These are phyloP conservation scores for Poeciliopsis turneri DNA, from an alignment of 2,797 vertebrate genomes.

Conservation along the genomic window DNA sequence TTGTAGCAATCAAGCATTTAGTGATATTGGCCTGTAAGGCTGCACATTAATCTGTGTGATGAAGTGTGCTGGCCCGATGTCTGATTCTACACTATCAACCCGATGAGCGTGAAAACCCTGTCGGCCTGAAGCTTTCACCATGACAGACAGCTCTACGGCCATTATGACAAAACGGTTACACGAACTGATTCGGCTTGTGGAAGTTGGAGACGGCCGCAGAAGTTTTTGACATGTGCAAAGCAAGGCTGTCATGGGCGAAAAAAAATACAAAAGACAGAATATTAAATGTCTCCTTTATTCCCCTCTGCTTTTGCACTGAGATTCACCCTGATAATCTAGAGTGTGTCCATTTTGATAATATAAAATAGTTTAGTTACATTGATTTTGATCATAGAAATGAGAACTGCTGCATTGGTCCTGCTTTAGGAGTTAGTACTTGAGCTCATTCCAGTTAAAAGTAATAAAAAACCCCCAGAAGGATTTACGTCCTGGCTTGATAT, in stretches of 20 bases:
- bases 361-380: neutral
- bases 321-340: neutral
- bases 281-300: neutral
- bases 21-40: slow-evolving; percentile 4
- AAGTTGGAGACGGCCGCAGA: slow-evolving; percentile 28
- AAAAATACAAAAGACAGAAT: neutral
- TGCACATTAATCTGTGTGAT: slow-evolving; percentile 50
- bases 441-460: neutral
- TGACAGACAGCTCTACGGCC: slow-evolving; percentile 58
- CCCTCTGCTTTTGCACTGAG: neutral
- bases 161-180: slow-evolving; percentile 42
- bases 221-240: slow-evolving; percentile 9
- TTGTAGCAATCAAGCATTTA: slow-evolving; percentile 17
- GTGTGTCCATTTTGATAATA: neutral
- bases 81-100: slow-evolving; percentile 47
- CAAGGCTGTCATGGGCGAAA: slow-evolving; percentile 26
- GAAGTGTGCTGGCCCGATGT: slow-evolving; percentile 31
- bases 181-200: slow-evolving; percentile 35
- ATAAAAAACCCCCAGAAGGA: neutral
- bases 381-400: neutral
- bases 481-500: neutral
- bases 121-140: slow-evolving; percentile 31
- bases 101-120: slow-evolving; percentile 34
- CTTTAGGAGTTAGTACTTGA: neutral
- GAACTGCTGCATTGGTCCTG: neutral